These are phyloP conservation scores for Habroteleia sp. DNA, from an alignment of 2,888 invertebrate genomes.

Conservation along the genomic window DNA sequence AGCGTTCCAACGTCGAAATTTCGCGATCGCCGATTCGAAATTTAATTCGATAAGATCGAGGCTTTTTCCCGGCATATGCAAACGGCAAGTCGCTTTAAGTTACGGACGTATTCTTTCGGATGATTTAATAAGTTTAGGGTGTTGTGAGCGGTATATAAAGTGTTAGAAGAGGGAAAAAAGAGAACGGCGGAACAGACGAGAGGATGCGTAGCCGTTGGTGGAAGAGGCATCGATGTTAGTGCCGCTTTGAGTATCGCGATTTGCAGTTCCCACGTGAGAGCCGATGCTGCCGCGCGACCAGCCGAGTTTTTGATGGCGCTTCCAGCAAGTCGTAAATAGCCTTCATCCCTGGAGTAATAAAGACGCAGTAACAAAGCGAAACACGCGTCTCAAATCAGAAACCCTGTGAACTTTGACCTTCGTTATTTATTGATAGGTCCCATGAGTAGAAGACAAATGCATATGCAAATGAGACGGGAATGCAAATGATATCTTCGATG, in stretches of 20 bases:
- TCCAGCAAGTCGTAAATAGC: conserved; percentile 74
- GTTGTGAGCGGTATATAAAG: conserved; percentile 19
- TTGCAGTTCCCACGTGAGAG: conserved; percentile 67
- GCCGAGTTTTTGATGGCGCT: conserved; percentile 71
- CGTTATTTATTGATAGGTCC: too few species aligned
- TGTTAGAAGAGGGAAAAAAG: conserved; percentile 1
- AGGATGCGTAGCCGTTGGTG: conserved; percentile 18
- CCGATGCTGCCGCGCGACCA: conserved; percentile 49
- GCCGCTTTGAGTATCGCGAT: conserved; percentile 33
- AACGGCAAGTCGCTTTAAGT: conserved; percentile 16
- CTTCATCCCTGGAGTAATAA: conserved; percentile 68
- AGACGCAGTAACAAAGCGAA: conserved; percentile 65
- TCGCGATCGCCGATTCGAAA: conserved; percentile 10
- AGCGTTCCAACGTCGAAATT: conserved; percentile 10
- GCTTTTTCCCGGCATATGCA: conserved; percentile 3
- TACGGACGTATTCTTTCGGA: neutral
- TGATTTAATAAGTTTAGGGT: conserved; percentile 27
- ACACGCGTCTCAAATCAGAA: conserved; percentile 54
- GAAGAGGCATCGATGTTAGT: conserved; percentile 18
- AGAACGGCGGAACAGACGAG: conserved; percentile 1
- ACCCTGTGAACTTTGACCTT: conserved; percentile 41
- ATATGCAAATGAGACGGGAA: neutral
- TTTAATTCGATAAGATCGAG: neutral
- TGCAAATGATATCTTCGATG: neutral
- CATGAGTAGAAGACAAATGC: too few species aligned